Conservation (phyloP, 2,113 vertebrate species). For the Gallinago undulata region DNA sequence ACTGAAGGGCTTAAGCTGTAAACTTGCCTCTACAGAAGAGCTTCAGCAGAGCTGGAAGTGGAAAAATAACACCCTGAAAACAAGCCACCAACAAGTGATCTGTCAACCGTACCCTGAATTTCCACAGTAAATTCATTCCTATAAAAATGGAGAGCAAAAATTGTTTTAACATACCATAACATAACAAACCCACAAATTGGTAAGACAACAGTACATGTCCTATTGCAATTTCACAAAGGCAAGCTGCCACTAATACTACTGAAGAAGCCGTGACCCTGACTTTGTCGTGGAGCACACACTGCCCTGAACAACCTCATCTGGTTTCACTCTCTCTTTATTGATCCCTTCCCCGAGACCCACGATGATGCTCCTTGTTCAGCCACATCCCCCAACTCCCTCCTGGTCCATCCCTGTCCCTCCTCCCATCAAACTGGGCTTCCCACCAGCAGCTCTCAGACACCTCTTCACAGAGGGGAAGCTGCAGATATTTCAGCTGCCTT, state of each 20-base stretch:
- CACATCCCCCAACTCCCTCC: not conserved
- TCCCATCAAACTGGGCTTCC: not conserved
- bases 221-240: not conserved
- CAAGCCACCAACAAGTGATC: not conserved
- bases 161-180: not conserved
- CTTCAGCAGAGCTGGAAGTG: not conserved
- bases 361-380: rapidly evolving
- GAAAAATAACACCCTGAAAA: not conserved
- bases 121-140: not conserved
- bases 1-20: not conserved
- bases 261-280: not conserved
- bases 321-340: not conserved
- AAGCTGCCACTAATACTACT: not conserved
- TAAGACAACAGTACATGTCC: not conserved
- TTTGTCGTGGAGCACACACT: not conserved
- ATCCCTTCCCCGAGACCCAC: rapidly evolving
- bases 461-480: rapidly evolving
- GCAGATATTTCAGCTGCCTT: not conserved
- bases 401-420: not conserved
- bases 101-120: not conserved
- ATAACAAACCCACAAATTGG: not conserved
- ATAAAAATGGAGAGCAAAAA: not conserved
- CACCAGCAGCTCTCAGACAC: not conserved
- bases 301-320: not conserved
- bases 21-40: not conserved